Conservation (phyloP, 2,113 vertebrate species). For the Peromyscus maniculatus region DNA sequence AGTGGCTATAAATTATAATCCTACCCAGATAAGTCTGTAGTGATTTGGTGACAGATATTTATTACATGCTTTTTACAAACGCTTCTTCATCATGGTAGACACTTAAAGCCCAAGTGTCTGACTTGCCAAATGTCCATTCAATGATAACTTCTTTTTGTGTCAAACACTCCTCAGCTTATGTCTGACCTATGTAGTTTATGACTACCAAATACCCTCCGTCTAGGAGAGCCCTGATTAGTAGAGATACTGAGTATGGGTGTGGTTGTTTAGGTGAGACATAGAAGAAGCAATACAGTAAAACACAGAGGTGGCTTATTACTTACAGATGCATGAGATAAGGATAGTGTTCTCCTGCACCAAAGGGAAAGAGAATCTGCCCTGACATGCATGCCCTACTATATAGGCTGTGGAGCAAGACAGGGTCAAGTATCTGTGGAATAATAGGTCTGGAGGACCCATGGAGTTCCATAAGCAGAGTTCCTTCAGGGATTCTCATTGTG, state of each 20-base stretch:
- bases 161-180: neutral
- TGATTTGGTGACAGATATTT: neutral
- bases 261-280: neutral
- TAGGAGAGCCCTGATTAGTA: neutral
- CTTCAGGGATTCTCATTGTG: fast-evolving
- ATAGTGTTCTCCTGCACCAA: neutral
- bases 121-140: neutral
- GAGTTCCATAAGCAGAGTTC: neutral
- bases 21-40: neutral
- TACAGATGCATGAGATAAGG: neutral
- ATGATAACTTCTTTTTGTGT: neutral
- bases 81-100: neutral
- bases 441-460: neutral
- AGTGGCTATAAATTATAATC: neutral
- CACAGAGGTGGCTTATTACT: neutral
- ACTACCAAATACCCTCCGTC: neutral
- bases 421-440: neutral
- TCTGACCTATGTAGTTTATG: neutral
- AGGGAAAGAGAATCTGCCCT: too few relatives aligned
- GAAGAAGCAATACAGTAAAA: neutral
- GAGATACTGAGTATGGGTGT: neutral
- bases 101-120: neutral
- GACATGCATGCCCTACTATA: neutral
- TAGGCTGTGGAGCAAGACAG: neutral
- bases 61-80: neutral